phyloP scores from a whole-genome alignment of 2,113 vertebrate genomes.

The Semnornis frantzii region DNA sequence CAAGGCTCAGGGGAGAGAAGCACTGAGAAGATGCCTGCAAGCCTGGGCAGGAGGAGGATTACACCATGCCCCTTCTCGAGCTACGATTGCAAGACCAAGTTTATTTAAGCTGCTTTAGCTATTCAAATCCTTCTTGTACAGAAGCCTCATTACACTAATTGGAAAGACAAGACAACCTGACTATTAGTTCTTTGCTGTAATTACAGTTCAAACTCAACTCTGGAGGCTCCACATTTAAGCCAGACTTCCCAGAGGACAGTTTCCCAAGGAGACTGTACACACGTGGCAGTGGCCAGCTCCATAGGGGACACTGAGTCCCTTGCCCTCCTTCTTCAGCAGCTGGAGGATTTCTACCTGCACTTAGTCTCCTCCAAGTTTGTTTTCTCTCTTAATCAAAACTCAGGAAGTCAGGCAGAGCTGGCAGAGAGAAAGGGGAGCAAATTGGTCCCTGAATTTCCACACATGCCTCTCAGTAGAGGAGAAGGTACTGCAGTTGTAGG shows the following conservation, averaged over 20 bases:
- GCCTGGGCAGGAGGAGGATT: background rate
- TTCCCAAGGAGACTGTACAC: background rate
- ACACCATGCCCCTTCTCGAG: background rate
- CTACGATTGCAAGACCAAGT: background rate
- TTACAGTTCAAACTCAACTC: background rate
- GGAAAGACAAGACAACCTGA: conserved; percentile 1
- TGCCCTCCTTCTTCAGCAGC: background rate
- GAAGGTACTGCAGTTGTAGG: background rate
- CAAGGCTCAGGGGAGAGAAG: background rate
- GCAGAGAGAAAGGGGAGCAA: background rate
- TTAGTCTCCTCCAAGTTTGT: background rate
- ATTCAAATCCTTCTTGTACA: conserved; percentile 33
- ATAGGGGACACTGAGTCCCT: fast-evolving
- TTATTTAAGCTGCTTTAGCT: conserved; percentile 54
- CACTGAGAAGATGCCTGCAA: background rate
- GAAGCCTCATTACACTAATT: conserved; percentile 50
- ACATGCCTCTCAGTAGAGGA: background rate
- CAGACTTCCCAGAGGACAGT: background rate
- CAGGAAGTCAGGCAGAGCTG: background rate
- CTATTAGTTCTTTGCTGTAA: background rate
- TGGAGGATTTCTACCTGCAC: background rate
- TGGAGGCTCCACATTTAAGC: background rate
- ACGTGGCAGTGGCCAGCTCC: background rate
- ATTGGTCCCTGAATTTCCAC: background rate
- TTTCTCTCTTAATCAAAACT: background rate